These are phyloP conservation scores for Gobiocypris rarus DNA, from an alignment of 2,113 vertebrate genomes.

Conservation along the genomic window DNA sequence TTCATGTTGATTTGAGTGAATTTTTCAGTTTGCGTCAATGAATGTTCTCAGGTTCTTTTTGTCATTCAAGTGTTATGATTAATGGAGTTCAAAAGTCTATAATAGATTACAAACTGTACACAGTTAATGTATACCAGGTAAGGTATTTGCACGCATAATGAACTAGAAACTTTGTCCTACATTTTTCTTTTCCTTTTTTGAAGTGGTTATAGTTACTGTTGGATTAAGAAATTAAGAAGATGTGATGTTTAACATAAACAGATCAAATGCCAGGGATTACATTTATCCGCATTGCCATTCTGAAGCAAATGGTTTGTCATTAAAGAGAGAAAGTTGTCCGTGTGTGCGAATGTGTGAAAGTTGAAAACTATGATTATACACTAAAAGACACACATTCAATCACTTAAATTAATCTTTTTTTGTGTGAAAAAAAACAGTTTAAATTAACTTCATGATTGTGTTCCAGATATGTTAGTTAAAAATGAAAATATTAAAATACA, in stretches of 20 bases:
- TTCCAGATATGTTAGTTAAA: too few relatives aligned
- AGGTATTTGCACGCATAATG: neutral
- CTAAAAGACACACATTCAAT: neutral
- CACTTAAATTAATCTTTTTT: neutral
- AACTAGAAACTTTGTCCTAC: too few relatives aligned
- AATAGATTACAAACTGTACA: neutral
- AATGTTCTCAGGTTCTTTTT: neutral
- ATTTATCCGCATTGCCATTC: constrained; percentile 42
- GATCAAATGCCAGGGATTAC: constrained; percentile 19
- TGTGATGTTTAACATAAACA: constrained; percentile 56
- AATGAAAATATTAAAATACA: too few relatives aligned
- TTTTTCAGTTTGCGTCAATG: neutral
- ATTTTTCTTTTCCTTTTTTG: too few relatives aligned
- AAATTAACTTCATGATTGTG: neutral
- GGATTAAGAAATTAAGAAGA: neutral
- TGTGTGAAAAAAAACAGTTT: neutral
- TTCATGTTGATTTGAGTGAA: neutral
- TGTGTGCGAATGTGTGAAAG: constrained; percentile 7
- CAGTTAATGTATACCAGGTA: neutral
- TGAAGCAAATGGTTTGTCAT: constrained; percentile 13
- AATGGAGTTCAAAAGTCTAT: neutral
- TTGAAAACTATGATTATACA: neutral
- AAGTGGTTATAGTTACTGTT: neutral
- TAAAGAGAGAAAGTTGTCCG: neutral
- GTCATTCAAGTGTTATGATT: neutral